These are phyloP conservation scores for Drosophila kurseongensis DNA, from an alignment of 1,140 invertebrate genomes.

Conservation along the genomic window DNA sequence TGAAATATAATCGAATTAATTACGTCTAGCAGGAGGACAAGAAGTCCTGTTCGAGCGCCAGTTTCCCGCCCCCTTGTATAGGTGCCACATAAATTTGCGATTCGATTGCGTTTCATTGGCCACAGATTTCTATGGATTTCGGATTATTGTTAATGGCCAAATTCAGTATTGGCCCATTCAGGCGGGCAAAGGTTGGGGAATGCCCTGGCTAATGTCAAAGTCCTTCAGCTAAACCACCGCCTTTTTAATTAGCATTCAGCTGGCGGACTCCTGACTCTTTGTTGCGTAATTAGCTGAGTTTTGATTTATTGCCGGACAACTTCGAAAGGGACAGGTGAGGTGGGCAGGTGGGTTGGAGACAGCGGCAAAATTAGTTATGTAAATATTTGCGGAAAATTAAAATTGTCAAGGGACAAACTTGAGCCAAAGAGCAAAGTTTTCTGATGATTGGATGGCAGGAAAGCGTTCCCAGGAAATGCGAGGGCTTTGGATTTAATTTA, in stretches of 20 bases:
- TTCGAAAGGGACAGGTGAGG: slow-evolving; percentile 38
- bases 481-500: slow-evolving; percentile 17
- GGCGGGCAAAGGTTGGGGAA: slow-evolving; percentile 1
- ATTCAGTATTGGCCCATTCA: slow-evolving; percentile 57
- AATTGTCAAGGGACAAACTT: slow-evolving; percentile 65
- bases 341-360: neutral
- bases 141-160: slow-evolving; percentile 77
- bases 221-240: slow-evolving; percentile 19
- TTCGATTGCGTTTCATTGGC: slow-evolving; percentile 73
- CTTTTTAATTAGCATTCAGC: slow-evolving; percentile 72
- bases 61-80: slow-evolving; percentile 18
- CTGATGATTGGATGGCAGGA: slow-evolving; percentile 27
- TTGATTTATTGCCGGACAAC: slow-evolving; percentile 74
- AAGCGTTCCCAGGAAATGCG: slow-evolving; percentile 13
- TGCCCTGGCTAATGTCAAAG: slow-evolving; percentile 38
- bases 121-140: slow-evolving; percentile 71
- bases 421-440: slow-evolving; percentile 55
- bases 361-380: slow-evolving; percentile 62
- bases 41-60: neutral
- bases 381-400: slow-evolving; percentile 78
- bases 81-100: slow-evolving; percentile 79
- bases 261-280: slow-evolving; percentile 70
- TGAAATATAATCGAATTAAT: slow-evolving; percentile 84
- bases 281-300: slow-evolving; percentile 83
- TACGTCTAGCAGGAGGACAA: slow-evolving; percentile 65